Evolutionary conservation across 2,888 invertebrate genomes (phyloP).

Genomic region (Dinocampus coccinellae): DNA sequence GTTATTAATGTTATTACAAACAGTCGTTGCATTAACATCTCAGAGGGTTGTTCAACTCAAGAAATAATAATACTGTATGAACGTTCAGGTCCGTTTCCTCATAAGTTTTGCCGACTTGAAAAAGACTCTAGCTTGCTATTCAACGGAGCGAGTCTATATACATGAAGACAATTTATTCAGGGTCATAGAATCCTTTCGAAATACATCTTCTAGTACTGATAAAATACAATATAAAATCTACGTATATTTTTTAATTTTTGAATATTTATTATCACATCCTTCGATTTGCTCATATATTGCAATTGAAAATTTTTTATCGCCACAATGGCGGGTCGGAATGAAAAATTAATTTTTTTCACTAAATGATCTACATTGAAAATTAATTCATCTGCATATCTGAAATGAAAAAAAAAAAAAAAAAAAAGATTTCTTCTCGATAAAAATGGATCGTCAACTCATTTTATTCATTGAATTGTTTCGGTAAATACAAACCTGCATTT

Average conservation of each 20-base stretch:
- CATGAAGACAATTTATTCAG: conserved; percentile 25
- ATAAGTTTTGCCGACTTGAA: conserved; percentile 43
- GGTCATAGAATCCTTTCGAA: conserved; percentile 16
- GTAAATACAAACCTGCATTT: not conserved
- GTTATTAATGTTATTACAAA: not conserved
- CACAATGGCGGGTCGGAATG: not conserved
- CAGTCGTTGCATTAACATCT: conserved; percentile 34
- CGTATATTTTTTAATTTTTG: not conserved
- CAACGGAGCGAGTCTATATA: conserved; percentile 45
- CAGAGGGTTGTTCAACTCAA: conserved; percentile 49
- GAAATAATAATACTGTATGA: conserved; percentile 33
- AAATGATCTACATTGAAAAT: not conserved
- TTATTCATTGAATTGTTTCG: not conserved
- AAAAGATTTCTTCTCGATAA: not conserved
- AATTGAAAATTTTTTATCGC: not conserved
- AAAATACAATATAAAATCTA: not conserved
- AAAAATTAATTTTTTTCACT: not conserved
- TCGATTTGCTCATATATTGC: not conserved
- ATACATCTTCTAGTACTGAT: not conserved
- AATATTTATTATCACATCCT: not conserved
- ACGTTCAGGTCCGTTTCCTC: conserved; percentile 45
- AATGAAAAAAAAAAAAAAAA: no score
- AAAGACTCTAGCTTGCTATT: conserved; percentile 37
- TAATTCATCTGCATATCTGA: no score
- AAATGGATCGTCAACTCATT: not conserved